Evolutionary conservation across 2,888 invertebrate species (phyloP).

Genomic region (Gandaritis pyraliata): DNA sequence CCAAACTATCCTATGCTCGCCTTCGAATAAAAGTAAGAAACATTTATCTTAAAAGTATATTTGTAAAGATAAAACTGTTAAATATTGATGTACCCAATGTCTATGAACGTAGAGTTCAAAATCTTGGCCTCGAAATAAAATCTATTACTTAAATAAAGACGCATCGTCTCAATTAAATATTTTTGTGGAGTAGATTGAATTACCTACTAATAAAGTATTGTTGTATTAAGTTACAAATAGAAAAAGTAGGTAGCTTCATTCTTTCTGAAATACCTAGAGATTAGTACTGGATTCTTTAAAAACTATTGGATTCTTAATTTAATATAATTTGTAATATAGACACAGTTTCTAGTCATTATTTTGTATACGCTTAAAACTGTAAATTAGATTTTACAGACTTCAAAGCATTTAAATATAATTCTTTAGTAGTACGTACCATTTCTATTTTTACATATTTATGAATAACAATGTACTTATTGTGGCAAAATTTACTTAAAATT

Average conservation of each 20-base stretch:
- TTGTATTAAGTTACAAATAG: background rate
- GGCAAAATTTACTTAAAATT: constrained; percentile 34
- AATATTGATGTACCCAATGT: constrained; percentile 2
- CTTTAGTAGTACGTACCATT: background rate
- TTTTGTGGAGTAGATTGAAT: background rate
- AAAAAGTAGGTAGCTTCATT: too few species aligned
- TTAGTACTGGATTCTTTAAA: background rate
- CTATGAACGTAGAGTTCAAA: constrained; percentile 6
- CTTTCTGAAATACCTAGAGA: background rate
- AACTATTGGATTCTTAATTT: constrained; percentile 9
- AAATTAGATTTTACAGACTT: constrained; percentile 17
- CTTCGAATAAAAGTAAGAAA: constrained; percentile 16
- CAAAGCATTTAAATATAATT: background rate
- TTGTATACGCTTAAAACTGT: constrained; percentile 32
- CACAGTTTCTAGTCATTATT: constrained; percentile 22
- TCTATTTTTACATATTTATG: too few species aligned
- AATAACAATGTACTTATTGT: constrained; percentile 9
- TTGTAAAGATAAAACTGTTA: constrained; percentile 13
- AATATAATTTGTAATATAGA: too few species aligned
- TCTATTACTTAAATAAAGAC: background rate
- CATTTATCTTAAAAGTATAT: constrained; percentile 21
- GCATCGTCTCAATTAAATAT: background rate
- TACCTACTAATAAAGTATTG: background rate
- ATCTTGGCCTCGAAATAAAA: constrained; percentile 8
- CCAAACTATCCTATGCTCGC: constrained; percentile 17